A percentile compares a stretch with the other conserved stretches of the same genome.
These are phyloP conservation scores for Microtus ochrogaster DNA, from an alignment of 2,113 vertebrate genomes.

Conservation along the genomic window DNA sequence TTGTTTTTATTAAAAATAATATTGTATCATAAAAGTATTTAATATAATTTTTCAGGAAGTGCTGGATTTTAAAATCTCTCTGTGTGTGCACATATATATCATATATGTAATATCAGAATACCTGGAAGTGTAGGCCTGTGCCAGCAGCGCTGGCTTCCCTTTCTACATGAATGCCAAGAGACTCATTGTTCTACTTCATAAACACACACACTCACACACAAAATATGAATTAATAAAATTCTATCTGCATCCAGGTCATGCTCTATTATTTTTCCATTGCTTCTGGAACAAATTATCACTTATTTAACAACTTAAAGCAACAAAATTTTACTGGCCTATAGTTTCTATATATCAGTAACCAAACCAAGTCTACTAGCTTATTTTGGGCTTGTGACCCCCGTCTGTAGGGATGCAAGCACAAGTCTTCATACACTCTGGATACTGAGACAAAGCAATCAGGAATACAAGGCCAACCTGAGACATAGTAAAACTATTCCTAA, in stretches of 20 bases:
- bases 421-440: background rate
- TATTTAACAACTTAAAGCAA: background rate
- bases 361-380: background rate
- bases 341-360: background rate
- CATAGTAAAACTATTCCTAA: background rate
- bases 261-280: background rate
- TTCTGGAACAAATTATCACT: background rate
- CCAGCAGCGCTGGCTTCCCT: too few species aligned
- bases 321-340: background rate
- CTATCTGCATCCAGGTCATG: background rate
- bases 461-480: background rate
- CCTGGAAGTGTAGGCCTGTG: too few species aligned
- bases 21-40: background rate
- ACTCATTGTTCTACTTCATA: too few species aligned
- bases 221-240: background rate
- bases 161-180: too few species aligned
- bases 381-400: background rate
- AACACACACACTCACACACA: background rate
- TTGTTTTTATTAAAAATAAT: slow-evolving; percentile 28
- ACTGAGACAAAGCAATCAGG: background rate
- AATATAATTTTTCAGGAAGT: background rate
- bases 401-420: background rate
- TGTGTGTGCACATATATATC: background rate
- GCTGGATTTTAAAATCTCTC: background rate
- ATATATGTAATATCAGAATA: too few species aligned